Base-by-base conservation (phyloP, 2,113 vertebrate species). In the Amblyopsis rosae region DNA sequence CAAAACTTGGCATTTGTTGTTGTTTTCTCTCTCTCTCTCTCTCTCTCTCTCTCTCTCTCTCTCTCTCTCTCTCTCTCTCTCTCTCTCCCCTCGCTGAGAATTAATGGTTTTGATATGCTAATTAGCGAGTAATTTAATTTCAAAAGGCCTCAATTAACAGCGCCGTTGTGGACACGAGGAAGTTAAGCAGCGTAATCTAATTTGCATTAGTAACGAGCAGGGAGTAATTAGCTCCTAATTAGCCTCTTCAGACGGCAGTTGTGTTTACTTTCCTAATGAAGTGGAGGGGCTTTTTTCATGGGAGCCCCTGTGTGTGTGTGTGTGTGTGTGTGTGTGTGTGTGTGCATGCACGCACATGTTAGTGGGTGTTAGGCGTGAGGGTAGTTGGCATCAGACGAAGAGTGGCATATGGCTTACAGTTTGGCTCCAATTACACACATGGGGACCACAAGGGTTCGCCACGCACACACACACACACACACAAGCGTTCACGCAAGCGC, bases 101-200 rank as follows among this genome's bases (percentile, higher is more conserved):
- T 98, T 95, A 98, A 97, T 98, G 96, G 96, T 97, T 99, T 99
- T 99, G 97, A 99, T 98, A 99, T 99, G 98, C 96, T 99, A 99
- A 99, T 99, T 97, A 98, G 95, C 88, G 94, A 96, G 96, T 99
- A 98, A 99, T 99, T 99, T 99, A 98, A 98, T 98, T 99, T 99
- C 96, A 98, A 99, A 98, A 98, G 96, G 96, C 97, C 95, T 96
- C 98, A 99, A 99, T 99, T 99, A 99, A 97, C 96, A 98, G 96
- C 96, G 94, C 93, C 95, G 96, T 97, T 99, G 97, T 99, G 98
- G 98, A 98, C 96, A 98, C 94, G 98, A 96, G 96, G 96, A 98
- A 98, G 97, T 98, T 98, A 98, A 99, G 96, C 95, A 90, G 95
- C 91, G 93, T 99, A 98, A 99, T 99, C 98, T 99, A 98, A 98